Evolutionary conservation across 2,888 invertebrate genomes (phyloP), one percentile per base, ranked within the genome.

Genomic region (Flexamia atlantica): DNA sequence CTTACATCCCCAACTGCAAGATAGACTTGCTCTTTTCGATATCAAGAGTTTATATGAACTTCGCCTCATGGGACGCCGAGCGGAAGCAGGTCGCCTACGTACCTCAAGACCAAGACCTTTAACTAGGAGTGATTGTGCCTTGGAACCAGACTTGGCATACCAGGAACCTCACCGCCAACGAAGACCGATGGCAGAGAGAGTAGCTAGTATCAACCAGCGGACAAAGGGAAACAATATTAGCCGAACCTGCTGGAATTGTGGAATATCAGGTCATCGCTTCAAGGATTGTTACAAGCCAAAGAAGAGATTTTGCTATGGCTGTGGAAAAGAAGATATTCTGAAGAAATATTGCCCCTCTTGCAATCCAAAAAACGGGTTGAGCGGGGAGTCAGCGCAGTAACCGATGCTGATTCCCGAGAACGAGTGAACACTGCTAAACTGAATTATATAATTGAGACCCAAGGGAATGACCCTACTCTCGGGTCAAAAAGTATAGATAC

Each of bases 141-240:
- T 86, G 14, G 86, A 86, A 68, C 85, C 85, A 2, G 85, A 84
- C 30, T 53, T 86, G 9, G 85, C 85, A 0, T 86, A 85, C 68
- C 40, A 70, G 20, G 23, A 28, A 36, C 2, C 28, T 0, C 14
- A 46, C 25, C 46, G 74, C 12, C n/a, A 32, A 5, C 4, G 40
- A 23, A 28, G 28, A 72, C 14, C 50, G 14, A 7, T 12, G n/a
- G 64, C 25, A 68, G 40, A 28, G 81, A 81, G 81, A 84, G 85
- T 74, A 42, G 74, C 74, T 46, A 23, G 10, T 12, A 23, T 74
- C 9, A 4, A 46, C 10, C 7, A 5, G 5, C 4, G 5, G 28
- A 2, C 4, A 4, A 20, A 7, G 5, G 17, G 30, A 46, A 46
- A 74, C 5, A 42, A 14, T 7, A 4, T 5, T 25, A 25, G 46